These are phyloP conservation scores for Drosophila kohkoa DNA, from an alignment of 1,140 invertebrate genomes.

Conservation along the genomic window DNA sequence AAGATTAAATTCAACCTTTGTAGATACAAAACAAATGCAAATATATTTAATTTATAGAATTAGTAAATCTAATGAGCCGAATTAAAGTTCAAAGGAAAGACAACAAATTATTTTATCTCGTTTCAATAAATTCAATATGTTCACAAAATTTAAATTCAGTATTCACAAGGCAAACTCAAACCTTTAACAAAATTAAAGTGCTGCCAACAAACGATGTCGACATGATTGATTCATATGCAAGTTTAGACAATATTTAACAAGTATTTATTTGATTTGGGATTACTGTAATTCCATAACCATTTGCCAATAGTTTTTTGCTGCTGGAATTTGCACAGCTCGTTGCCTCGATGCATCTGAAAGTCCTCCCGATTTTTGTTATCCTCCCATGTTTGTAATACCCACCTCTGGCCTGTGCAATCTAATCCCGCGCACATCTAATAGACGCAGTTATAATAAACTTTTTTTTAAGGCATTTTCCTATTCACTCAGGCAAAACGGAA, in stretches of 20 bases:
- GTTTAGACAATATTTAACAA: conserved; percentile 9
- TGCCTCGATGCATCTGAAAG: neutral
- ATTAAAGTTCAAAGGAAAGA: no score
- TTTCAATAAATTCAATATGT: no score
- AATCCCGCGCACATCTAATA: conserved; percentile 27
- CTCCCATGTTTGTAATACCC: neutral
- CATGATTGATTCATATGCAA: conserved; percentile 4
- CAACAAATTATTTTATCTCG: no score
- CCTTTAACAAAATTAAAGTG: neutral
- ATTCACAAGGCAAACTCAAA: no score
- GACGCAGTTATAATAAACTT: conserved; percentile 10
- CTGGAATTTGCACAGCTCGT: conserved; percentile 2
- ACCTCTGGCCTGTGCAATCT: conserved; percentile 16
- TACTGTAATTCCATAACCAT: conserved; percentile 3
- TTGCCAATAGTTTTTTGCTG: conserved; percentile 1
- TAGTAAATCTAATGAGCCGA: no score
- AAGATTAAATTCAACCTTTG: no score
- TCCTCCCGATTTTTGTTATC: neutral
- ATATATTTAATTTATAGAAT: no score
- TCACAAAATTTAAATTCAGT: no score
- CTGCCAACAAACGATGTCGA: neutral
- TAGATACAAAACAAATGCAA: no score
- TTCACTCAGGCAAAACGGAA: conserved; percentile 18
- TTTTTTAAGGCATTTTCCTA: conserved; percentile 21
- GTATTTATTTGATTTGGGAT: conserved; percentile 9